Base-by-base conservation (phyloP, 2,797 vertebrate genomes). In the Melanotaenia maccullochi region DNA sequence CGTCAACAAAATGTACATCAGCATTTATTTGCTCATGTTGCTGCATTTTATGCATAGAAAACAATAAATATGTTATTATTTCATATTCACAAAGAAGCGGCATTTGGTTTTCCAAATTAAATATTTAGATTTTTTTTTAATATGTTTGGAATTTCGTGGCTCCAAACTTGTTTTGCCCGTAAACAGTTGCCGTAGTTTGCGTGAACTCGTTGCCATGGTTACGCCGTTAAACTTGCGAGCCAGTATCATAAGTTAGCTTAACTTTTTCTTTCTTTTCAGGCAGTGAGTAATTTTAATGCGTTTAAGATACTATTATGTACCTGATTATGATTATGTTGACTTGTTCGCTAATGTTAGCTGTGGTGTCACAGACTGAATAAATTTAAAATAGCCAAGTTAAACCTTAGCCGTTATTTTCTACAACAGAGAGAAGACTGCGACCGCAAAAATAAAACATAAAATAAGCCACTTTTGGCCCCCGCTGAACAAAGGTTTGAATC, bases 161-260 rank as follows among this genome's bases (percentile, higher is more conserved):
- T 3, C 0, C 28, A 14, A 28, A 55, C 52, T 30, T 49, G 9
- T 24, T 24, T 81, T 81, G 84, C 40, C 28, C 54, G 20, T 59
- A 57, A 3, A 25, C 20, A 2, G 14, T 28, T 52, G 65, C 82
- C 73, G 81, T 88, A 79, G 84, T 76, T 81, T 61, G 28, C 76
- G 81, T 85, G 78, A 68, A 6, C 1, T n/a, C 7, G 90, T 92
- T 84, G 65, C 81, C 65, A 73, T 85, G 85, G 90, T 82, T 73
- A 90, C 87, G 4, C 11, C 13, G 60, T 38, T 44, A 32, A 18
- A 71, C 14, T 30, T 2, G 0, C 0, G 1, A 40, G 32, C 30
- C 13, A n/a, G 35, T 8, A 36, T 32, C 20, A 14, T 12, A 70
- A 51, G 32, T 71, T 71, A 47, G 57, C 40, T 1, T 2, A 14